phyloP scores from a whole-genome alignment of 2,113 vertebrate species.

The Martes martes region DNA sequence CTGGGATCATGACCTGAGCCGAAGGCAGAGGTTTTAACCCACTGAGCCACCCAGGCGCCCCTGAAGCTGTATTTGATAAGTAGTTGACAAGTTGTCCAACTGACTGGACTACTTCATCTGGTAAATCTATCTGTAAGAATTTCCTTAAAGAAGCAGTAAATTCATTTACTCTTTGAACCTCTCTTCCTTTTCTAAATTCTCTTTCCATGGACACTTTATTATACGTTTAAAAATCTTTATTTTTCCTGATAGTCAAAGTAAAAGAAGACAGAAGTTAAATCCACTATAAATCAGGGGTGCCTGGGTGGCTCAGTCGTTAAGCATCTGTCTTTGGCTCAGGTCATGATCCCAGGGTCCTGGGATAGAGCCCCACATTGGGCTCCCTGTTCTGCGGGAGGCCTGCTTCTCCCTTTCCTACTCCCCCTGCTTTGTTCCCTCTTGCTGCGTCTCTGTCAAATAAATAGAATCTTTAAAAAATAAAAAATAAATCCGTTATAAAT shows the following conservation, averaged over 20 bases:
- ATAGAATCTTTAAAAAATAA: too few relatives aligned
- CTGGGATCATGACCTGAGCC: too few relatives aligned
- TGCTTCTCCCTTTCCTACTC: too few relatives aligned
- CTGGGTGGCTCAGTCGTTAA: too few relatives aligned
- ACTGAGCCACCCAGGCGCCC: too few relatives aligned
- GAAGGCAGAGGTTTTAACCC: too few relatives aligned
- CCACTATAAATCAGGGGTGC: neutral
- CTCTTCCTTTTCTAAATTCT: neutral
- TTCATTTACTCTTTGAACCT: neutral
- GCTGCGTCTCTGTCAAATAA: too few relatives aligned
- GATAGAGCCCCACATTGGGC: too few relatives aligned
- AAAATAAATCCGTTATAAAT: neutral
- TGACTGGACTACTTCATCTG: neutral
- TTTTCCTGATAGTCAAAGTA: neutral
- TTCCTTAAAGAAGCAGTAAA: neutral
- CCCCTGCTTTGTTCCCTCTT: too few relatives aligned
- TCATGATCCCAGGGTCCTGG: too few relatives aligned
- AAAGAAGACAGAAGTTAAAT: neutral
- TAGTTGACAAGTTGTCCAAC: neutral
- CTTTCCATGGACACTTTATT: conserved; percentile 32
- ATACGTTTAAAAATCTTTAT: neutral
- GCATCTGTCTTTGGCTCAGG: too few relatives aligned
- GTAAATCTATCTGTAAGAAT: neutral
- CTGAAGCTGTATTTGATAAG: neutral
- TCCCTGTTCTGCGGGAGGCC: too few relatives aligned